Conservation (phyloP, 2,113 vertebrate species). For the Barbus barbus region DNA sequence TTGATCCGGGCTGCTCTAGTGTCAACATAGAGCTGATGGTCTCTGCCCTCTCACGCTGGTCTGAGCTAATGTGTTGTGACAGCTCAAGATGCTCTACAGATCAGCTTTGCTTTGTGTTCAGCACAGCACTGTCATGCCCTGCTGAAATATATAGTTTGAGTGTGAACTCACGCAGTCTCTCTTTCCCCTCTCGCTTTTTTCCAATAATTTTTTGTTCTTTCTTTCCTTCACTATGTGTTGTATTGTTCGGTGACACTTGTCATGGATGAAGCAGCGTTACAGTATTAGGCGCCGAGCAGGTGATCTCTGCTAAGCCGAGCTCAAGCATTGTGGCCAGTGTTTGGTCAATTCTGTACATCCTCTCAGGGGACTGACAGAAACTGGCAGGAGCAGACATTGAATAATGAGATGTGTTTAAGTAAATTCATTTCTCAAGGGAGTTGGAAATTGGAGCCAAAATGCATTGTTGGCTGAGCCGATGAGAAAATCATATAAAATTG, state of each 20-base stretch:
- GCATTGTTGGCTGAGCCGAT: neutral
- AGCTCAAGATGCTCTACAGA: constrained; percentile 64
- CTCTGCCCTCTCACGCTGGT: constrained; percentile 43
- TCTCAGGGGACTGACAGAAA: constrained; percentile 34
- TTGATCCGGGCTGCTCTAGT: neutral
- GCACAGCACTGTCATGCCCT: constrained; percentile 50
- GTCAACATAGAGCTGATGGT: neutral
- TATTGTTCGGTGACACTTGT: neutral
- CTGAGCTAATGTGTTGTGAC: constrained; percentile 69
- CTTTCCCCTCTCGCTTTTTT: constrained; percentile 1
- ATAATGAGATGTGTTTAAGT: constrained; percentile 11
- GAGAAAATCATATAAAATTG: neutral
- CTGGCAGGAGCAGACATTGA: constrained; percentile 10
- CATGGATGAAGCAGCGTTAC: constrained; percentile 2
- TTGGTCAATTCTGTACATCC: constrained; percentile 3
- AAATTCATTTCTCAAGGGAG: constrained; percentile 8
- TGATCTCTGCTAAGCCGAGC: constrained; percentile 41
- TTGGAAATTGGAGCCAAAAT: constrained; percentile 6
- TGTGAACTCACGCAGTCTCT: neutral
- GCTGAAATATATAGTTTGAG: constrained; percentile 41
- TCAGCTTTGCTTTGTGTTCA: constrained; percentile 61
- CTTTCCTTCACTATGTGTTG: neutral
- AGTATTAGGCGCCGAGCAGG: constrained; percentile 34
- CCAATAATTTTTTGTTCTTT: neutral
- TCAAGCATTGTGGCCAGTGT: constrained; percentile 14